These are phyloP conservation scores for Chymomyza procnemis DNA, from an alignment of 2,888 invertebrate genomes.

Conservation along the genomic window DNA sequence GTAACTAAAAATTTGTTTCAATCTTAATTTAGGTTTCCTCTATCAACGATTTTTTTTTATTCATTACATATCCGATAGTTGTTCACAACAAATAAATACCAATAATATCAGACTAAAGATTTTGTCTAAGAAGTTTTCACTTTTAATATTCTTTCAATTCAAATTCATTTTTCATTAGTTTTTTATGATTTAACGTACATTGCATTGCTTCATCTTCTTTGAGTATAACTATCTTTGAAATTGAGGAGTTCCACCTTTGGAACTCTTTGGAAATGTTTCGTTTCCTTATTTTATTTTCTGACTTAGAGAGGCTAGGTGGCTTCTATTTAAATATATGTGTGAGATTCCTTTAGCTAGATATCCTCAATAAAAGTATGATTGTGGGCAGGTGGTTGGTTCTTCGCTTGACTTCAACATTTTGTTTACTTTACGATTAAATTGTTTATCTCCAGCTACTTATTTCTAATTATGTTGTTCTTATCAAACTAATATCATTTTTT, in stretches of 20 bases:
- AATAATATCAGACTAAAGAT: slow-evolving; percentile 27
- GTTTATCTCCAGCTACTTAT: not conserved
- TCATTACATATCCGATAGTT: slow-evolving; percentile 9
- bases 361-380: slow-evolving; percentile 62
- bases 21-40: not conserved
- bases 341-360: slow-evolving; percentile 17
- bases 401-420: slow-evolving; percentile 66
- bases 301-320: slow-evolving; percentile 21
- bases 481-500: not conserved
- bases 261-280: slow-evolving; percentile 1
- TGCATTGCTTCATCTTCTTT: not conserved
- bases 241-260: not conserved
- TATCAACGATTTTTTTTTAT: not conserved
- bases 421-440: not conserved
- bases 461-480: not conserved
- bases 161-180: too few species aligned
- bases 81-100: not conserved
- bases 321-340: slow-evolving; percentile 18
- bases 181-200: not conserved
- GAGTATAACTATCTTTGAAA: not conserved
- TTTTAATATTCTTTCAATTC: not conserved
- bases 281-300: not conserved
- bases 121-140: slow-evolving; percentile 21
- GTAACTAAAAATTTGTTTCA: not conserved
- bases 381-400: slow-evolving; percentile 72